phyloP scores from a whole-genome alignment of 2,888 invertebrate genomes.

The Epicampocera succincta region DNA sequence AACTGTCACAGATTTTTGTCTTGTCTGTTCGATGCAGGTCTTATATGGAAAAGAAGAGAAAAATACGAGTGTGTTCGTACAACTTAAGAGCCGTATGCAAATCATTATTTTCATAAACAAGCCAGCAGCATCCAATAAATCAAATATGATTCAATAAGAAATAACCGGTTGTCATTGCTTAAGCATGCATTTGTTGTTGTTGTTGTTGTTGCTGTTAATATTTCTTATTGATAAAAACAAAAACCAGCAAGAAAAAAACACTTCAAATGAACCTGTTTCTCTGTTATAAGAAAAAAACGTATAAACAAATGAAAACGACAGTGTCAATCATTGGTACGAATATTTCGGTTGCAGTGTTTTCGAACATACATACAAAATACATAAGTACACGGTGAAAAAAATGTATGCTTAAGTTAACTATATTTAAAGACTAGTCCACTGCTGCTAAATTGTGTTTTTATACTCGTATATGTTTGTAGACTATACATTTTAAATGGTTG shows the following conservation, averaged over 20 bases:
- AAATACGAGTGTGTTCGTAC: too few relatives aligned
- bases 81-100: too few relatives aligned
- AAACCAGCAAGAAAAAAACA: conserved; percentile 8
- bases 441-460: too few relatives aligned
- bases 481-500: too few relatives aligned
- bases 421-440: too few relatives aligned
- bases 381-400: too few relatives aligned
- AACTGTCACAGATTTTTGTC: too few relatives aligned
- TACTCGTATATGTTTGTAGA: too few relatives aligned
- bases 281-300: not conserved
- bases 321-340: conserved; percentile 67
- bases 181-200: conserved; percentile 30
- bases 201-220: not conserved
- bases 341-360: conserved; percentile 13
- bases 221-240: conserved; percentile 38
- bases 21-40: too few relatives aligned
- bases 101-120: not conserved
- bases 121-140: conserved; percentile 40
- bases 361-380: not conserved
- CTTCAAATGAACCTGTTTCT: conserved; percentile 51
- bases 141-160: conserved; percentile 44
- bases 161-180: conserved; percentile 46
- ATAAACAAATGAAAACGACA: conserved; percentile 70
- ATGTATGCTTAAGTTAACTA: too few relatives aligned
- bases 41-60: too few relatives aligned